Evolutionary conservation across 2,888 invertebrate species (phyloP), one percentile per base, ranked within the genome.

Genomic region (Xestia xanthographa): DNA sequence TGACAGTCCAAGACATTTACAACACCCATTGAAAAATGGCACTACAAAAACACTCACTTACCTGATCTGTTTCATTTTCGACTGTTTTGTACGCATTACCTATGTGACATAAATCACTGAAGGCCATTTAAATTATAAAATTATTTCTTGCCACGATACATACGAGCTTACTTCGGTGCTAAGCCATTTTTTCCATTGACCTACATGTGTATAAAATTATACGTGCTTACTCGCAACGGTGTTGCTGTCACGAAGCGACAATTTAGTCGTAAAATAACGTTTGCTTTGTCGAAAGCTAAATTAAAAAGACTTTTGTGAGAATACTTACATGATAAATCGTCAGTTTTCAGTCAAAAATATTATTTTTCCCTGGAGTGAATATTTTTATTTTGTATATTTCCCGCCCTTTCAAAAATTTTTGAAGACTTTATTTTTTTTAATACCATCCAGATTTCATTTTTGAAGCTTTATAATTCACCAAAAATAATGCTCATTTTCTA

Each of bases 171-270:
- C 91, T 93, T 92, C 92, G 93, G 92, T 92, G 93, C 94, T 96
- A 96, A 95, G 96, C 96, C 96, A 96, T 96, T 96, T 95, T 96
- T 96, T 95, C 88, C 95, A 95, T 94, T 96, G 96, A 96, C 96
- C 96, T 96, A 96, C 96, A 96, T 96, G 95, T 96, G 95, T 95
- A 95, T 94, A 95, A 93, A 95, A 90, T 90, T 91, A 91, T 95
- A 94, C 95, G 93, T 94, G 92, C 92, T 95, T 93, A 92, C 92
- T 93, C 90, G 91, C 89, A 89, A 87, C 93, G 90, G 96, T 96
- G 96, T 96, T 95, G 96, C 96, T 95, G 94, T 91, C 88, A 89
- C 88, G 77, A 86, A 72, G 82, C 83, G 72, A 86, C 80, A 77
- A 83, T 87, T 86, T 78, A 75, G 75, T 77, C 72, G 72, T 71